A percentile compares a stretch with the other conserved stretches of the same genome.
phyloP scores from a whole-genome alignment of 2,797 vertebrate species.

The Champsocephalus esox region DNA sequence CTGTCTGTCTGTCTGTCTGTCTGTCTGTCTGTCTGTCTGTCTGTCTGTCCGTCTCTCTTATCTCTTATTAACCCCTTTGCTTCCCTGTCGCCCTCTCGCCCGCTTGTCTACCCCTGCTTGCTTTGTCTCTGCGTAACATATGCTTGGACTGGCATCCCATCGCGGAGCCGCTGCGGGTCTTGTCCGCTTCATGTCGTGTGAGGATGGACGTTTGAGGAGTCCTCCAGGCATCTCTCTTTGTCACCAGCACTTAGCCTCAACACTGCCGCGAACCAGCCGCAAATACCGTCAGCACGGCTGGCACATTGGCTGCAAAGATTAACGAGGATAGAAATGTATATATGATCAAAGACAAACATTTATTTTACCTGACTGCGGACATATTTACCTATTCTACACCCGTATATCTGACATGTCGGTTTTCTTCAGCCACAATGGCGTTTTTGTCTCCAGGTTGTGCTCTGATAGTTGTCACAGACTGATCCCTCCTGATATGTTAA shows the following conservation, averaged over 20 bases:
- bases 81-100: constrained; percentile 35
- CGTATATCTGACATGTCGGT: constrained; percentile 65
- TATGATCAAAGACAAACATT: constrained; percentile 2
- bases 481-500: constrained; percentile 80
- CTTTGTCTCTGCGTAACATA: constrained; percentile 66
- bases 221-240: constrained; percentile 79
- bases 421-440: constrained; percentile 70
- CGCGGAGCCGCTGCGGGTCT: constrained; percentile 61
- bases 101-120: constrained; percentile 22
- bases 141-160: constrained; percentile 64
- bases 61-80: constrained; percentile 46
- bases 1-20: constrained; percentile 28
- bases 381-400: constrained; percentile 55
- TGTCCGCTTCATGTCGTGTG: constrained; percentile 71
- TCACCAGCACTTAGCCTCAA: constrained; percentile 80
- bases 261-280: constrained; percentile 33
- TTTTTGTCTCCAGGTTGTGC: constrained; percentile 79
- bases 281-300: constrained; percentile 44
- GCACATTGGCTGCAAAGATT: constrained; percentile 16
- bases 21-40: constrained; percentile 26
- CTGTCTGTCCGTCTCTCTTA: constrained; percentile 38
- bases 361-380: neutral
- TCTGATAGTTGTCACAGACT: constrained; percentile 79
- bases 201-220: constrained; percentile 79
- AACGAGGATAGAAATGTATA: constrained; percentile 23